Conservation (phyloP, 2,797 vertebrate species). For the Zonotrichia albicollis region DNA sequence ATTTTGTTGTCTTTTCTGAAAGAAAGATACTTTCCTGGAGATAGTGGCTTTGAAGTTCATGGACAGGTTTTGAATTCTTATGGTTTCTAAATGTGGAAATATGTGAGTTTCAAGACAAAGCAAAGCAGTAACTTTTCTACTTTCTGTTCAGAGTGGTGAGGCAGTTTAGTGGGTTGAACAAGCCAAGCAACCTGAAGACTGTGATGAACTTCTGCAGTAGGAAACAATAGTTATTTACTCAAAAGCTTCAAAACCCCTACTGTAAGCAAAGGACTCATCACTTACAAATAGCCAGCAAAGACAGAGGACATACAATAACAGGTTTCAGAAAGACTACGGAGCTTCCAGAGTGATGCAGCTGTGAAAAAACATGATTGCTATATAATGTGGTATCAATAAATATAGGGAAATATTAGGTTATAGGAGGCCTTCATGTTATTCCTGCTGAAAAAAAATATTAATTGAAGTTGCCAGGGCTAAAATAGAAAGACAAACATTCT, state of each 20-base stretch:
- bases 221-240: not conserved
- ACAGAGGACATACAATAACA: not conserved
- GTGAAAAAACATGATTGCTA: not conserved
- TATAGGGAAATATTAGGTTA: not conserved
- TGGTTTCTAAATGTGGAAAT: not conserved
- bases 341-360: not conserved
- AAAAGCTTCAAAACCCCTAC: not conserved
- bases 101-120: not conserved
- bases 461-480: not conserved
- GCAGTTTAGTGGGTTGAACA: not conserved
- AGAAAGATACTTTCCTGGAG: not conserved
- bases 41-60: slow-evolving; percentile 7
- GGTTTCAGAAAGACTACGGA: not conserved
- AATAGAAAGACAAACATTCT: not conserved
- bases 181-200: not conserved
- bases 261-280: not conserved
- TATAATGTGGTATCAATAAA: not conserved
- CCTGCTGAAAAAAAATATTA: not conserved
- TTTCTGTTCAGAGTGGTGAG: not conserved
- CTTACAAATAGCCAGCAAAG: not conserved
- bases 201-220: not conserved
- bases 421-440: not conserved
- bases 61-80: not conserved
- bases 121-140: not conserved
- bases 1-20: slow-evolving; percentile 20